phyloP scores from a whole-genome alignment of 2,888 invertebrate species.

The Phaonia tiefii region DNA sequence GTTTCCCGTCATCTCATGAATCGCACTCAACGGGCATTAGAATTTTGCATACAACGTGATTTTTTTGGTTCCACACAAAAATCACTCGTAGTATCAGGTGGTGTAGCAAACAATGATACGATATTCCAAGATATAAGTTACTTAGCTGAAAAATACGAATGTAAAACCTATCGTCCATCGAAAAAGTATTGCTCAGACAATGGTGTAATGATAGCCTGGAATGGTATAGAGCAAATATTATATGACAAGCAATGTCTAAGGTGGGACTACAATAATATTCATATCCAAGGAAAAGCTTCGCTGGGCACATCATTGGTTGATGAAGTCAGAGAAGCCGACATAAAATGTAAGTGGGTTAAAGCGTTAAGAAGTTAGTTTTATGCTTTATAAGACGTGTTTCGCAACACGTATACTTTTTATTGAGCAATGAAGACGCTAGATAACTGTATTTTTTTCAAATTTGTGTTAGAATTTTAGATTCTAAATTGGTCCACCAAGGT shows the following conservation, averaged over 20 bases:
- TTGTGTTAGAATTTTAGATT: no score
- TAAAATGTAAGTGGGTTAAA: slow-evolving; percentile 79
- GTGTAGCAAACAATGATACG: slow-evolving; percentile 96
- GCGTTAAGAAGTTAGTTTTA: slow-evolving; percentile 40
- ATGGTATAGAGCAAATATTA: slow-evolving; percentile 89
- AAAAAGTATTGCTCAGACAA: slow-evolving; percentile 96
- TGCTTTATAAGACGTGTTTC: no score
- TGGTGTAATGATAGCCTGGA: slow-evolving; percentile 99
- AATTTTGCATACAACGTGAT: slow-evolving; percentile 84
- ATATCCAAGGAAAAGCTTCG: slow-evolving; percentile 76
- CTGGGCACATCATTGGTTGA: slow-evolving; percentile 72
- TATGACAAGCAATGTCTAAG: slow-evolving; percentile 65
- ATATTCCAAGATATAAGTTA: slow-evolving; percentile 86
- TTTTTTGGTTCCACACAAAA: slow-evolving; percentile 83
- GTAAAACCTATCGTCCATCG: slow-evolving; percentile 88
- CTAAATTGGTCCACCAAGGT: background rate
- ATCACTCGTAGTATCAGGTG: slow-evolving; percentile 92
- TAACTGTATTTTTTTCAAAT: no score
- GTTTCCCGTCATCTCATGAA: slow-evolving; percentile 90
- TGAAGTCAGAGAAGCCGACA: slow-evolving; percentile 71
- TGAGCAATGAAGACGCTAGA: no score
- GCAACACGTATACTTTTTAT: no score
- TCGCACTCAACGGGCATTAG: slow-evolving; percentile 91
- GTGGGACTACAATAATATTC: slow-evolving; percentile 82
- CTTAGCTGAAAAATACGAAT: slow-evolving; percentile 85